Base-by-base conservation (phyloP, 2,113 vertebrate genomes). In the Parotia lawesii region DNA sequence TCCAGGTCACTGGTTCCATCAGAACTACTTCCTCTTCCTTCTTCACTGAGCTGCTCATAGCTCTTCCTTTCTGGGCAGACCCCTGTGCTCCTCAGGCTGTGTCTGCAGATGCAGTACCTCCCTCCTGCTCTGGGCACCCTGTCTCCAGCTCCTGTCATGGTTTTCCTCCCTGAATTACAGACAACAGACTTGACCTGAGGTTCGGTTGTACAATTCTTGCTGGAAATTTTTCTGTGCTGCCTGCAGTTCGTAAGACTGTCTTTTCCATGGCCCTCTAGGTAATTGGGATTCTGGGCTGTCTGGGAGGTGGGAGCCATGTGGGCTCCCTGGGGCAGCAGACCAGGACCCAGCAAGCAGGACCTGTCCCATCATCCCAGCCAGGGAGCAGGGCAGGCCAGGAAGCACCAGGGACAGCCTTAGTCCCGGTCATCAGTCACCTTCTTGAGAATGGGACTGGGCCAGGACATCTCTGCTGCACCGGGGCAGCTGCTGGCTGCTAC, bases 41-140 rank as follows among this genome's bases (percentile, higher is more conserved):
- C 40, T 86, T 73, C 6, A 3, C 77, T 42, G 71, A 67, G 53
- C 29, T 82, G 74, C 60, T 81, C 6, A 0, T 5, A 23, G 73
- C 35, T 91, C 81, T 84, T 93, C 81, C 90, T 94, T 94, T 81
- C 81, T 74, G 86, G 42, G 66, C 78, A 82, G 83, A 82, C 4
- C 38, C 22, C 73, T 3, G 5, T 40, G 47, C 23, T 89, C 33
- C 50, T 84, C 14, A 6, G 64, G 42, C 73, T 71, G 20, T 1
- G 15, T 35, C 35, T 62, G 65, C 65, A 91, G 77, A 51, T 73
- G 51, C 2, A 3, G 20, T 44, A 40, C 22, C 47, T 57, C 54
- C 40, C 56, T 94, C 16, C 54, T 80, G 72, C 60, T 60, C 87
- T 16, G 12, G 48, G 37, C 35, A 58, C 61, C 5, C 57, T 56